phyloP scores from a whole-genome alignment of 2,888 invertebrate genomes.

The Terebella lapidaria region DNA sequence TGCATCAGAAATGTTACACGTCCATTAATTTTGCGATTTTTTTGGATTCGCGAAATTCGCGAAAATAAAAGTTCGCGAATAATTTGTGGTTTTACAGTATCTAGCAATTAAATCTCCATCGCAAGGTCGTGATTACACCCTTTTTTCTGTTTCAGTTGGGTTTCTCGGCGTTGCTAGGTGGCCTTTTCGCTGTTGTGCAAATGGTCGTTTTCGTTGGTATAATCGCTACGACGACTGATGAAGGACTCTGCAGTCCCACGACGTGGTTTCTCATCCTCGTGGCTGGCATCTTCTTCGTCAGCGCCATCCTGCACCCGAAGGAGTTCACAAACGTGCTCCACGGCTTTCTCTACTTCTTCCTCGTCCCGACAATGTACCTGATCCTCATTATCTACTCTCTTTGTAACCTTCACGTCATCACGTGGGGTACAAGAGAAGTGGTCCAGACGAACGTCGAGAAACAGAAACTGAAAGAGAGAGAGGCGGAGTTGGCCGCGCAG shows the following conservation, averaged over 20 bases:
- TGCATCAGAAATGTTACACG: too few species aligned
- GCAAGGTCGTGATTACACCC: too few species aligned
- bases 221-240: slow-evolving; percentile 91
- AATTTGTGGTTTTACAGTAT: too few species aligned
- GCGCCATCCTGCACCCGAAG: slow-evolving; percentile 86
- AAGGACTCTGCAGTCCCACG: slow-evolving; percentile 86
- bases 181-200: slow-evolving; percentile 94
- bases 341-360: slow-evolving; percentile 40
- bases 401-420: slow-evolving; percentile 42
- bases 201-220: slow-evolving; percentile 99
- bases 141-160: slow-evolving; percentile 64
- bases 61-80: too few species aligned
- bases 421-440: slow-evolving; percentile 50
- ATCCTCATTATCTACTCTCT: slow-evolving; percentile 47
- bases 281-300: slow-evolving; percentile 85
- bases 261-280: slow-evolving; percentile 96
- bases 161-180: slow-evolving; percentile 89
- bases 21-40: too few species aligned
- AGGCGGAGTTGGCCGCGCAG: slow-evolving; percentile 2
- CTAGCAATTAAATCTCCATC: too few species aligned
- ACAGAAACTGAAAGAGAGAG: slow-evolving; percentile 4
- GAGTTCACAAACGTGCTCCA: slow-evolving; percentile 31
- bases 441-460: slow-evolving; percentile 10
- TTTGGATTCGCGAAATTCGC: too few species aligned
- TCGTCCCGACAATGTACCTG: slow-evolving; percentile 48